These are phyloP conservation scores for Petrolisthes cinctipes DNA, from an alignment of 2,888 invertebrate species.

Conservation along the genomic window DNA sequence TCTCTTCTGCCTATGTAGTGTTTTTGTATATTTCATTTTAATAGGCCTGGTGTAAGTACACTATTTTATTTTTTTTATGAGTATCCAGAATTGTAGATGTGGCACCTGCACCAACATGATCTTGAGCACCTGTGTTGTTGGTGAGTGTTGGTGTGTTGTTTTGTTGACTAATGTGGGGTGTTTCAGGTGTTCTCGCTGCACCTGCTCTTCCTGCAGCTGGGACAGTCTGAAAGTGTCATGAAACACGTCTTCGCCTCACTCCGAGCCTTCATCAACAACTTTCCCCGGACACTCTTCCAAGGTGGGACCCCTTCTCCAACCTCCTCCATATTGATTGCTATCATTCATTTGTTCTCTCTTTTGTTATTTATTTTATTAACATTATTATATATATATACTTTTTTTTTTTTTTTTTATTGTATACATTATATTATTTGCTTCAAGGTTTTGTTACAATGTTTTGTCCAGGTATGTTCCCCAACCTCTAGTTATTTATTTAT, in stretches of 20 bases:
- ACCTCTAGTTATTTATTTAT: no score
- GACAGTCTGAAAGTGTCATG: slow-evolving; percentile 90
- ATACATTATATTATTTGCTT: no score
- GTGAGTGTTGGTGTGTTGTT: background rate
- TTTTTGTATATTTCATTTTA: no score
- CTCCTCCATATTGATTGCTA: background rate
- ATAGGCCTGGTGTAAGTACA: no score
- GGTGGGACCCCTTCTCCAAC: slow-evolving; percentile 73
- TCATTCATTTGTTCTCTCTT: background rate
- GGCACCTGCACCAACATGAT: no score
- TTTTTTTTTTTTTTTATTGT: no score
- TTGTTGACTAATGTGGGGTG: background rate
- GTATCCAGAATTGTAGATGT: no score
- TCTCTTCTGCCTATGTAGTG: background rate
- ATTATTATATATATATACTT: no score
- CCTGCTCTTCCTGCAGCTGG: slow-evolving; percentile 85
- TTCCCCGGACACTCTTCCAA: slow-evolving; percentile 85
- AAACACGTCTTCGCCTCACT: slow-evolving; percentile 93
- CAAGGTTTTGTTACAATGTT: no score
- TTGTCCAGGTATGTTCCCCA: no score
- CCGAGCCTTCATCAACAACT: slow-evolving; percentile 91
- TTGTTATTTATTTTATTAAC: background rate
- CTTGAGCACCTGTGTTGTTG: no score
- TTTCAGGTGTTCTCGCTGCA: slow-evolving; percentile 76
- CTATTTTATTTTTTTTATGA: no score